These are phyloP conservation scores for Sinotaia quadrata DNA, from an alignment of 2,888 invertebrate species.

Conservation along the genomic window DNA sequence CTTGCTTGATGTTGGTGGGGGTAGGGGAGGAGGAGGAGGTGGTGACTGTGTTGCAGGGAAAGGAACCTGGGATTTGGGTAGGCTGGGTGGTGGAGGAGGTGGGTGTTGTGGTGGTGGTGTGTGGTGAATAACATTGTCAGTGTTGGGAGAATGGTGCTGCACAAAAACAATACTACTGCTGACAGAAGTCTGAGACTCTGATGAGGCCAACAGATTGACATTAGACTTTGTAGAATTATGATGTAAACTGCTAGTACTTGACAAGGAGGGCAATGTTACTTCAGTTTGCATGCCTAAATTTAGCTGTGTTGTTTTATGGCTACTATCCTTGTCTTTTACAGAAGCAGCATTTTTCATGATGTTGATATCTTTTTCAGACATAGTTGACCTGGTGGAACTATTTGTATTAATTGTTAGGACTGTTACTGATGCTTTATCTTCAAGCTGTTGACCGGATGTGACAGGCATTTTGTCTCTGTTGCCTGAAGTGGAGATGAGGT, in stretches of 20 bases:
- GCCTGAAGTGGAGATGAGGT: background rate
- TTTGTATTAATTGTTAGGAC: conserved; percentile 56
- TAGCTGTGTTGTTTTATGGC: no score
- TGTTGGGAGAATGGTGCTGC: background rate
- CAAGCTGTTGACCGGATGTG: background rate
- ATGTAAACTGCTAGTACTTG: no score
- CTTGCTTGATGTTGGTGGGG: conserved; percentile 35
- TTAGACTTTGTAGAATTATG: no score
- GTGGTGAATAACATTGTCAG: background rate
- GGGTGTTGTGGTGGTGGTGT: background rate
- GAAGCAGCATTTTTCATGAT: no score
- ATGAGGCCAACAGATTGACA: no score
- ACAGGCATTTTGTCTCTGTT: background rate
- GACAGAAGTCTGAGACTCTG: conserved; percentile 2
- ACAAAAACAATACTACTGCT: conserved; percentile 3
- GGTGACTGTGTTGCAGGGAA: conserved; percentile 14
- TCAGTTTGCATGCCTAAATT: no score
- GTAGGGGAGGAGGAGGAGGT: conserved; percentile 35
- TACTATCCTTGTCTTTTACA: no score
- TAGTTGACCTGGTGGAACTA: background rate
- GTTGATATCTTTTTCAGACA: conserved; percentile 34
- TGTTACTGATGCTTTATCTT: conserved; percentile 46
- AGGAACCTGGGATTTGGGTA: background rate
- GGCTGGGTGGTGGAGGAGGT: background rate
- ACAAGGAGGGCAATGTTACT: no score